A percentile compares a stretch with the other conserved stretches of the same genome.
phyloP scores from a whole-genome alignment of 2,113 vertebrate genomes.

The Orientallactaga bullata region DNA sequence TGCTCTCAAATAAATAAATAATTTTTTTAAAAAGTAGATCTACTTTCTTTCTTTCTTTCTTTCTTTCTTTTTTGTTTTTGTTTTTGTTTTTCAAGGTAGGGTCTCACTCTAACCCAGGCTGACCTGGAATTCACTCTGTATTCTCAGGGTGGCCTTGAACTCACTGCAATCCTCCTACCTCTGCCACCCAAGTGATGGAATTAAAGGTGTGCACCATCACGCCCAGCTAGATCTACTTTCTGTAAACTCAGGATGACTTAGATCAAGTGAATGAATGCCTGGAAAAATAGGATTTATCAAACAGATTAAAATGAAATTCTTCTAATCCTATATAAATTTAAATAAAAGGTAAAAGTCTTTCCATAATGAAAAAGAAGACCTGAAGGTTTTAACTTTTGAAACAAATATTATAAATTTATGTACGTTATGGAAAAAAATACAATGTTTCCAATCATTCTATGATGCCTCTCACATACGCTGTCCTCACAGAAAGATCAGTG shows the following conservation, averaged over 20 bases:
- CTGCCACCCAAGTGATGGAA: too few species aligned
- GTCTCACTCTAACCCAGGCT: too few species aligned
- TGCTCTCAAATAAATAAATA: too few species aligned
- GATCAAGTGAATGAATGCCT: neutral
- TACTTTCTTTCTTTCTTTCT: too few species aligned
- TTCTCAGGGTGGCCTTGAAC: too few species aligned
- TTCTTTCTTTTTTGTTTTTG: too few species aligned
- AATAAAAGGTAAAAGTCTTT: neutral
- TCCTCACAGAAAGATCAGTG: neutral
- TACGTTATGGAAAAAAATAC: neutral
- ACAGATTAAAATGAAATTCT: neutral
- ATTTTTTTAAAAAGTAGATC: too few species aligned
- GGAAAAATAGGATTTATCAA: constrained; percentile 37
- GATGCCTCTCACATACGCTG: neutral
- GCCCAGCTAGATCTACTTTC: too few species aligned
- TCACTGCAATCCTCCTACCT: too few species aligned
- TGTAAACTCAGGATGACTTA: neutral
- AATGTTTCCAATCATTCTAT: neutral
- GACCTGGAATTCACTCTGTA: too few species aligned
- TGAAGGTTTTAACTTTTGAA: neutral
- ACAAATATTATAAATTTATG: neutral
- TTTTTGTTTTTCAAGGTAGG: too few species aligned
- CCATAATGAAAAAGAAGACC: neutral
- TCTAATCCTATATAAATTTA: neutral
- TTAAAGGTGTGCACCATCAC: too few species aligned